Evolutionary conservation across 2,888 invertebrate species (phyloP).

Genomic region (Agrotis ipsilon): DNA sequence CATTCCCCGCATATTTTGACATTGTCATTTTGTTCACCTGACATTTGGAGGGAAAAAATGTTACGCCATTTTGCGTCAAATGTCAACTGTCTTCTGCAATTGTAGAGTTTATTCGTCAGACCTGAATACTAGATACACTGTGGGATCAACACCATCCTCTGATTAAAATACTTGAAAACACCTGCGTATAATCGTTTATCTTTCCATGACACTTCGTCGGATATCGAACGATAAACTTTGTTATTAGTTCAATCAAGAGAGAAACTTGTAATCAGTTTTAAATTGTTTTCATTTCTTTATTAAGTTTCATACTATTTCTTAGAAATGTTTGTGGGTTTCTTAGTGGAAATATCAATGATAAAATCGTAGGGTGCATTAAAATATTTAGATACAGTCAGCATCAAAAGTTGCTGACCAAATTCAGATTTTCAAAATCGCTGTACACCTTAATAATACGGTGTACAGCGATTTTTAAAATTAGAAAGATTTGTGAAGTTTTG

Average conservation of each 20-base stretch:
- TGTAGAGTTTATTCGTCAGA: neutral
- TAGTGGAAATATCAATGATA: neutral
- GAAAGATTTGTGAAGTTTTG: too few relatives aligned
- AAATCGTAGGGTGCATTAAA: neutral
- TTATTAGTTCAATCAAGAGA: slow-evolving; percentile 72
- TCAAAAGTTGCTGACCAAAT: too few relatives aligned
- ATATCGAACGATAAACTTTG: slow-evolving; percentile 75
- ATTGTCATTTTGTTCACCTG: slow-evolving; percentile 14
- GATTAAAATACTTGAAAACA: slow-evolving; percentile 76
- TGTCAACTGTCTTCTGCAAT: slow-evolving; percentile 14
- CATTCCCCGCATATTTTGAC: slow-evolving; percentile 36
- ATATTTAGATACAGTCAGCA: too few relatives aligned
- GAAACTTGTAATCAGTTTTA: slow-evolving; percentile 68
- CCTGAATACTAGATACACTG: slow-evolving; percentile 23
- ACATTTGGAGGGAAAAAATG: slow-evolving; percentile 31
- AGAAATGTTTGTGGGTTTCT: slow-evolving; percentile 8
- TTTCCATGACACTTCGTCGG: slow-evolving; percentile 73
- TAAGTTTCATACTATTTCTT: slow-evolving; percentile 36
- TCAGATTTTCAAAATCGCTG: too few relatives aligned
- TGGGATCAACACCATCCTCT: slow-evolving; percentile 59
- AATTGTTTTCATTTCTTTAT: slow-evolving; percentile 58
- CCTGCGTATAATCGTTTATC: slow-evolving; percentile 77
- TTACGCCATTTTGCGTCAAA: slow-evolving; percentile 8
- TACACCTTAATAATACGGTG: too few relatives aligned
- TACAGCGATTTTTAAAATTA: too few relatives aligned